These are phyloP conservation scores for Keiferia lycopersicella DNA, from an alignment of 2,888 invertebrate genomes.

Conservation along the genomic window DNA sequence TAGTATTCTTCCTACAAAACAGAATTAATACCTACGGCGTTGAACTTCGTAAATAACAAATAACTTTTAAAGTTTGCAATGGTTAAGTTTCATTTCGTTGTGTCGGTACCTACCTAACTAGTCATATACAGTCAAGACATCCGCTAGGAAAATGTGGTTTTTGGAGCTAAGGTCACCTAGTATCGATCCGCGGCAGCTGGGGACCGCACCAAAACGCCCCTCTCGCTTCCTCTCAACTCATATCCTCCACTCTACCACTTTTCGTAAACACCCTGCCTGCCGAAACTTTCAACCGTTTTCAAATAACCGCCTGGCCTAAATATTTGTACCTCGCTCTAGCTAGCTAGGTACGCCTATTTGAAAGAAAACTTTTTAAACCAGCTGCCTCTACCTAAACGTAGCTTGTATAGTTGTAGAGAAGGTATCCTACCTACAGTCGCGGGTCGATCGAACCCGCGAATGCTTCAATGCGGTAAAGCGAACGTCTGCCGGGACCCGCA, in stretches of 20 bases:
- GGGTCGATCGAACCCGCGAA: conserved; percentile 69
- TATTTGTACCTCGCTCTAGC: background rate
- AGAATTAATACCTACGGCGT: background rate
- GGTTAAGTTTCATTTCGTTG: background rate
- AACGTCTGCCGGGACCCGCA: conserved; percentile 45
- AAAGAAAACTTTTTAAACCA: background rate
- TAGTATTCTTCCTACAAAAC: background rate
- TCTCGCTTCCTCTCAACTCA: conserved; percentile 41
- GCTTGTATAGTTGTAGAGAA: conserved; percentile 47
- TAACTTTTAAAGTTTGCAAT: background rate
- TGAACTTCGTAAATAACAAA: background rate
- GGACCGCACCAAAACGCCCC: conserved; percentile 53
- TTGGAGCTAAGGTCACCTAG: conserved; percentile 63
- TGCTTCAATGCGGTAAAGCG: conserved; percentile 71
- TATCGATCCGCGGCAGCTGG: conserved; percentile 73
- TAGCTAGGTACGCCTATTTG: too few species aligned
- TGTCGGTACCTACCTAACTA: background rate
- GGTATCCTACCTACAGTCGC: conserved; percentile 48
- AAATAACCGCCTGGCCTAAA: background rate
- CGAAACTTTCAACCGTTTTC: background rate
- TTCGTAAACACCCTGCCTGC: conserved; percentile 10
- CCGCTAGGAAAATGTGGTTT: conserved; percentile 37
- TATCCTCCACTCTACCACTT: conserved; percentile 28
- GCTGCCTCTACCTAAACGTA: conserved; percentile 22
- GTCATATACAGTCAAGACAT: conserved; percentile 10